Base-by-base conservation (phyloP, 2,797 vertebrate genomes). In the Hemibagrus guttatus region DNA sequence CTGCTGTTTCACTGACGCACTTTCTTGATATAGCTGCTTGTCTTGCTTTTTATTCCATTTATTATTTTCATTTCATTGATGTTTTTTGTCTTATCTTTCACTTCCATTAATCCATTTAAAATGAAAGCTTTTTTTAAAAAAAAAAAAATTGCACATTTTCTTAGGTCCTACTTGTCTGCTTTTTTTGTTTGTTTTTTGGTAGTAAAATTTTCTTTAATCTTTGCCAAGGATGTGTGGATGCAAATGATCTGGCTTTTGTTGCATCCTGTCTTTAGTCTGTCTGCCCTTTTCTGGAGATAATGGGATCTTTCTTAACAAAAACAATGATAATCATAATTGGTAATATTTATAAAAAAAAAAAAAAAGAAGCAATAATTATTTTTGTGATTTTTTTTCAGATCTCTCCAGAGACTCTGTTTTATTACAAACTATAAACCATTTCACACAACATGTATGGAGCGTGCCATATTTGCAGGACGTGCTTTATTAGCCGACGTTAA, bases 401-500 rank as follows among this genome's bases (percentile, higher is more conserved):
- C 17, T 68, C 17, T 5, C 35, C 35, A 39, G 17, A n/a, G 23
- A 17, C 35, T 26, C 19, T 28, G 11, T 81, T 69, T 28, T 66
- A 11, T 39, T 17, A 76, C 16, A 2, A 6, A 69, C 26, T 59
- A 7, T 59, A 69, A 87, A 69, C 42, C 46, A 9, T 58, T 58
- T 46, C 0, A 35, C 23, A 54, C 31, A 79, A 6, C 26, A 31
- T 28, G 42, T 46, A 39, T 66, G 58, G 56, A 28, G 39, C 23
- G 6, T 12, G 31, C 61, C 56, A 64, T 64, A 21, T 80, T 84
- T 58, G 46, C 31, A 85, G 78, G 69, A 84, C 71, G 78, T 35
- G 68, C 59, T 66, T 85, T 82, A 85, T 85, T 81, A 81, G 69
- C 13, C 14, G 13, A 39, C 87, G 90, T 91, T 94, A 93, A 94